Conservation (phyloP, 2,113 vertebrate genomes). For the Ceyx cyanopectus region DNA sequence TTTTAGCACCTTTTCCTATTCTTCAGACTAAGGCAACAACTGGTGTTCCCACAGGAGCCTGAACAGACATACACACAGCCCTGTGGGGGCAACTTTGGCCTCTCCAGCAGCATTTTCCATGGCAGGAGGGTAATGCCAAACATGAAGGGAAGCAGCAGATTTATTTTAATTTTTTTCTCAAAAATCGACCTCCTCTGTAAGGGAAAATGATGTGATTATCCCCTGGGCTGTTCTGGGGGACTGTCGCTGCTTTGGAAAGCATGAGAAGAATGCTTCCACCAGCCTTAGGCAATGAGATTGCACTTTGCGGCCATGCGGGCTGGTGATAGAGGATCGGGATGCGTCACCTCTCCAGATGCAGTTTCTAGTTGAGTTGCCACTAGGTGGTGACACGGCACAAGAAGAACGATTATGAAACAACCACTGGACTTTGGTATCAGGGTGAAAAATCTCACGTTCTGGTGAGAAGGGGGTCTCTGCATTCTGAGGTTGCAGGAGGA, state of each 20-base stretch:
- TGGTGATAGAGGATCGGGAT: fast-evolving
- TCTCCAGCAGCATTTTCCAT: background rate
- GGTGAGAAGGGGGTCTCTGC: background rate
- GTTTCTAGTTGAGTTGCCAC: background rate
- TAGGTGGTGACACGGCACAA: conserved; percentile 56
- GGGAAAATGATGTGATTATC: fast-evolving
- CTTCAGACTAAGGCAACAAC: background rate
- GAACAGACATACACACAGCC: background rate
- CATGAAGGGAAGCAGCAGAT: background rate
- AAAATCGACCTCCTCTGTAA: background rate
- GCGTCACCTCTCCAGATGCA: background rate
- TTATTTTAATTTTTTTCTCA: background rate
- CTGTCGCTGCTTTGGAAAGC: background rate
- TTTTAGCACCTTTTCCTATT: background rate
- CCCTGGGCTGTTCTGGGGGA: background rate
- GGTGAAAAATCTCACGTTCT: fast-evolving
- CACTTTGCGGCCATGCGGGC: fast-evolving
- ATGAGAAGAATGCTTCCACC: background rate
- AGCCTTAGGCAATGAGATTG: fast-evolving
- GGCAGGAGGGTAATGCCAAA: background rate
- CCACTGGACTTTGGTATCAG: fast-evolving
- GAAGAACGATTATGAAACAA: background rate
- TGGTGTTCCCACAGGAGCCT: background rate
- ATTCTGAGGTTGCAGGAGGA: fast-evolving
- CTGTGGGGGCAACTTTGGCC: fast-evolving